These are phyloP conservation scores for Monodelphis domestica DNA, from an alignment of 2,797 vertebrate genomes.

Conservation along the genomic window DNA sequence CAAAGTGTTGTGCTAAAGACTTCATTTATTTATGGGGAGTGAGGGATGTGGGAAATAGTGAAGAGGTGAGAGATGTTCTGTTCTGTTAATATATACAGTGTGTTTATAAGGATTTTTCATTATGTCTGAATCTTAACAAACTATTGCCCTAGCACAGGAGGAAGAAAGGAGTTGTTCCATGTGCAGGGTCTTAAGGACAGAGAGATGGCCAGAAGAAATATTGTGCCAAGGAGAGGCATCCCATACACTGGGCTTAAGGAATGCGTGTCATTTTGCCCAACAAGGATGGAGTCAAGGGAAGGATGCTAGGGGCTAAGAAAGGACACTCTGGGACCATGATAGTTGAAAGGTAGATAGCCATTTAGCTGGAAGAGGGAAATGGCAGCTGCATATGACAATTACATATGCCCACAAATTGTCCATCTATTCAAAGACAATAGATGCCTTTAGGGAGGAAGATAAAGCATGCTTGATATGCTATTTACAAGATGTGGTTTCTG, in stretches of 20 bases:
- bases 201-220: background rate
- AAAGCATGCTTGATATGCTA: background rate
- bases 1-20: background rate
- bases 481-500: background rate
- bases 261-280: background rate
- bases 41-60: background rate
- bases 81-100: background rate
- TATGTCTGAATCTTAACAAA: background rate
- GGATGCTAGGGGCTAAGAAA: background rate
- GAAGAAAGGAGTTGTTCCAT: background rate
- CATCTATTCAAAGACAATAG: background rate
- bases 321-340: background rate
- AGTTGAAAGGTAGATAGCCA: background rate
- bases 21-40: background rate
- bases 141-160: background rate
- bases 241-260: background rate
- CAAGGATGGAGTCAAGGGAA: background rate
- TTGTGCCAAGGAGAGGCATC: background rate
- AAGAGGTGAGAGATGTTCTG: background rate
- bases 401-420: background rate
- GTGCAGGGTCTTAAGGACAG: background rate
- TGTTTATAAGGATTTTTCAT: background rate
- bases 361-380: background rate
- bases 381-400: background rate
- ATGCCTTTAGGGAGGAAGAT: background rate